Base-by-base conservation (phyloP, 1,140 invertebrate genomes). In the Neodiprion virginianus region DNA sequence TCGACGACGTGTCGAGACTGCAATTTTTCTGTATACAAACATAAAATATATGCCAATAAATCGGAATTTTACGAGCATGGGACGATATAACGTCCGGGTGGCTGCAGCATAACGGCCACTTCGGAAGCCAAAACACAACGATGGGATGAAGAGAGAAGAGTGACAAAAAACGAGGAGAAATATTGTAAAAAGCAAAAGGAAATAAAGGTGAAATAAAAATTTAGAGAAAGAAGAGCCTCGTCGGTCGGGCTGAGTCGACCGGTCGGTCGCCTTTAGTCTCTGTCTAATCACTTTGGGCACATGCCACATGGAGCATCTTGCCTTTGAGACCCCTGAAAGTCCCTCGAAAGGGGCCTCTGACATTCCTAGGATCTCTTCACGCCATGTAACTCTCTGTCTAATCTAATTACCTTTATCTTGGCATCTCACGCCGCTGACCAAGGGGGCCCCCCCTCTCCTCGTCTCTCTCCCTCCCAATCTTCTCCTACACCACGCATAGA, bases 391-490 rank as follows among this genome's bases (percentile, higher is more conserved):
- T 61, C 53, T 61, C 53, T 61, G 53, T 61, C 53, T 61, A 61
- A 61, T 61, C 53, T 61, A 61, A 61, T 61, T 61, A 61, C 53
- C 53, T 61, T 61, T 61, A 61, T 61, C 53, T 61, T 61, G 53
- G 53, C 53, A 61, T 61, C 53, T 61, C 53, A 8, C 53, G 53
- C 53, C 53, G 53, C n/a, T 61, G 53, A 61, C 53, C 53, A 17
- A 12, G 53, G 8, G 53, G n/a, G 0, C 8, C 53, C 28, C n/a
- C 4, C 53, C 53, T 61, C 8, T 61, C 4, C 81, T 73, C 66
- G 23, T 17, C 14, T 28, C 28, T 78, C 78, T 70, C 11, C 66
- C 50, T 14, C 65, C 71, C 48, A 61, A 48, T 71, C 48, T 69
- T 76, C 74, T 67, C 76, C 75, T 14, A 17, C 4, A 61, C 53